Evolutionary conservation across 1,140 invertebrate species (phyloP), one percentile per base, ranked within the genome.

Genomic region (Meteorus sp.): DNA sequence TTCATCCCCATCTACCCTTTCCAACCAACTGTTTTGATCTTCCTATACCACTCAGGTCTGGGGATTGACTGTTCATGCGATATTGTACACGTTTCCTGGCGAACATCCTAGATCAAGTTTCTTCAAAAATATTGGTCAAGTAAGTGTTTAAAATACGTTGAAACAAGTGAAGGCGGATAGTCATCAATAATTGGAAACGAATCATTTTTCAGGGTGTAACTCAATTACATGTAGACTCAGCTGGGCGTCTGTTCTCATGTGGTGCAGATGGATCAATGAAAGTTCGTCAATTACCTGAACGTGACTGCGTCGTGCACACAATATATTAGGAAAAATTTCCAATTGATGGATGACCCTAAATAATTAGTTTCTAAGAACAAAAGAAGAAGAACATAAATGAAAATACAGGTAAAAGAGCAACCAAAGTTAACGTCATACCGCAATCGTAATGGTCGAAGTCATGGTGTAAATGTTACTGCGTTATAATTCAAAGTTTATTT

Each of bases 221-320:
- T 6, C 95, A 99, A 81, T 82, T 99, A 43, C 88, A 93, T 67
- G 87, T 99, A 44, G 95, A 98, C 77, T 85, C 87, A 17, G 85
- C 86, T 55, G 88, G 88, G 3, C 86, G 96, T 57, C 81, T 99
- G 63, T 99, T 96, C 81, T 99, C 96, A 1, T 99, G 97, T 78
- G 97, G 97, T 53, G 95, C 95, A 29, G 97, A 99, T 83, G 97
- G 96, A 64, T 98, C 95, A 37, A 93, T 99, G 88, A 99, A 99
- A 85, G 91, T 99, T 67, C 85, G 95, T 62, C 89, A 93, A 73
- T 81, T 98, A 64, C 92, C 93, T 15, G 88, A 91, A 70, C 82
- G 87, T 56, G 86, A 88, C 74, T 80, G 76, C 44, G 70, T 79
- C 62, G 75, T 80, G 41, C 78, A 79, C 63, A 73, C 76, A 54